A percentile compares a stretch with the other conserved stretches of the same genome.
phyloP scores from a whole-genome alignment of 2,888 invertebrate genomes.

The Eulithis testata region DNA sequence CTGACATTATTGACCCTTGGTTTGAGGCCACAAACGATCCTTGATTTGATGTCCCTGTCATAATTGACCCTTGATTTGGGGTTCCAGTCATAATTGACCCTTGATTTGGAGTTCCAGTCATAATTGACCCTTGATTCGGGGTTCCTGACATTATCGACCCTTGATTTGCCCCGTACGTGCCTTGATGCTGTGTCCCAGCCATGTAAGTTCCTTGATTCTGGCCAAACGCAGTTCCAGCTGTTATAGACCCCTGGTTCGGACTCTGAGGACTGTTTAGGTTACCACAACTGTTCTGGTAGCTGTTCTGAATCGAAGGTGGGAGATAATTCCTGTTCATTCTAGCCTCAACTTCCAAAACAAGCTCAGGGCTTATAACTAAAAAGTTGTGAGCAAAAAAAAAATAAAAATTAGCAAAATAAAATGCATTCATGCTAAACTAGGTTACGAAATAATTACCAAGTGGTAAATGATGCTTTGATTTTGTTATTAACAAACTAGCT shows the following conservation, averaged over 20 bases:
- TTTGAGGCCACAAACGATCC: constrained; percentile 15
- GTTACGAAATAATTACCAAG: not conserved
- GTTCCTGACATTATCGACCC: constrained; percentile 3
- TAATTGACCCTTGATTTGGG: not conserved
- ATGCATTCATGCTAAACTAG: constrained; percentile 49
- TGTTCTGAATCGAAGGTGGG: constrained; percentile 87
- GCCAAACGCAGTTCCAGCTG: not conserved
- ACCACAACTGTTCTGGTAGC: constrained; percentile 27
- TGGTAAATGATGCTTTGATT: constrained; percentile 9
- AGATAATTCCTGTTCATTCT: constrained; percentile 93
- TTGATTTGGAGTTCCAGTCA: not conserved
- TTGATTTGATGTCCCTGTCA: constrained; percentile 2
- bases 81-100: constrained; percentile 5
- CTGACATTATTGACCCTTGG: not conserved
- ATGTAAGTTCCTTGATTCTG: constrained; percentile 12
- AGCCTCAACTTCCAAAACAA: constrained; percentile 95
- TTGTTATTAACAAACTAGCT: too few species aligned
- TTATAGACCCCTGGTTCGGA: constrained; percentile 28
- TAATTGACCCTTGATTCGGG: not conserved
- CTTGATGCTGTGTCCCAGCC: constrained; percentile 11
- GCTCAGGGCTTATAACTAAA: constrained; percentile 94
- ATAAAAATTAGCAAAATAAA: constrained; percentile 49
- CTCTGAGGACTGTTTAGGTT: constrained; percentile 48
- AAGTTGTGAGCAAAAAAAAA: constrained; percentile 43
- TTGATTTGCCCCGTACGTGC: constrained; percentile 10